Evolutionary conservation across 2,113 vertebrate genomes (phyloP).

Genomic region (Scatophagus argus): DNA sequence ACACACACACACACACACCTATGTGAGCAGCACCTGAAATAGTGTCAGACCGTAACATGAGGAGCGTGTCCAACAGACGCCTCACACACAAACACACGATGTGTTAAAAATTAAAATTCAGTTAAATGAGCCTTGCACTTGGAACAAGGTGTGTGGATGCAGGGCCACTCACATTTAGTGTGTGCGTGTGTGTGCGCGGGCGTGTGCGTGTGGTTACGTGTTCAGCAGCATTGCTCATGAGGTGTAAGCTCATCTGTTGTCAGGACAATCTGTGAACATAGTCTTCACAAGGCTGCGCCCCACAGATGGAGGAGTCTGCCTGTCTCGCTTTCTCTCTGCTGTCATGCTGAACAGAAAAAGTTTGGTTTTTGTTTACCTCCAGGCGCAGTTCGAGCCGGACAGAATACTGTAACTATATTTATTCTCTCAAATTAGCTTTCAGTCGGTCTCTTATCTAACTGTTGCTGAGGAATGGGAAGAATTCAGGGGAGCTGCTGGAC

Average conservation of each 20-base stretch:
- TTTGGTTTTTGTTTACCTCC: conserved; percentile 49
- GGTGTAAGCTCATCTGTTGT: conserved; percentile 70
- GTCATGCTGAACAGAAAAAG: conserved; percentile 21
- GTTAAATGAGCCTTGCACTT: conserved; percentile 47
- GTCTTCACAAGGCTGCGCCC: conserved; percentile 54
- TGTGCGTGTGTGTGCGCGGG: conserved; percentile 22
- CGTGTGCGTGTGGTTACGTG: conserved; percentile 25
- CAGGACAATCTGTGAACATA: conserved; percentile 73
- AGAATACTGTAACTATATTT: not conserved
- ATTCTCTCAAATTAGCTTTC: conserved; percentile 10
- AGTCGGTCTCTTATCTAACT: conserved; percentile 51
- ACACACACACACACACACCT: conserved; percentile 44
- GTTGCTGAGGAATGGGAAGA: conserved; percentile 46
- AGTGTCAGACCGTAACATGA: conserved; percentile 67
- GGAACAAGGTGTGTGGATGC: conserved; percentile 21
- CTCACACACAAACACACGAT: conserved; percentile 24
- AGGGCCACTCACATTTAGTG: conserved; percentile 18
- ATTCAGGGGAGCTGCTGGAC: conserved; percentile 21
- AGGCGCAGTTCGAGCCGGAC: conserved; percentile 4
- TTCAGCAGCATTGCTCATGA: conserved; percentile 62
- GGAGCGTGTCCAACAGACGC: conserved; percentile 37
- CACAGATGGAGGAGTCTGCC: conserved; percentile 54
- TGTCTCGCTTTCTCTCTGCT: conserved; percentile 33
- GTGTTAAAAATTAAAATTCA: conserved; percentile 59
- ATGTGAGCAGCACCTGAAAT: conserved; percentile 65